These are phyloP conservation scores for Drosophila willistoni DNA, from an alignment of 1,140 invertebrate genomes.

Conservation along the genomic window DNA sequence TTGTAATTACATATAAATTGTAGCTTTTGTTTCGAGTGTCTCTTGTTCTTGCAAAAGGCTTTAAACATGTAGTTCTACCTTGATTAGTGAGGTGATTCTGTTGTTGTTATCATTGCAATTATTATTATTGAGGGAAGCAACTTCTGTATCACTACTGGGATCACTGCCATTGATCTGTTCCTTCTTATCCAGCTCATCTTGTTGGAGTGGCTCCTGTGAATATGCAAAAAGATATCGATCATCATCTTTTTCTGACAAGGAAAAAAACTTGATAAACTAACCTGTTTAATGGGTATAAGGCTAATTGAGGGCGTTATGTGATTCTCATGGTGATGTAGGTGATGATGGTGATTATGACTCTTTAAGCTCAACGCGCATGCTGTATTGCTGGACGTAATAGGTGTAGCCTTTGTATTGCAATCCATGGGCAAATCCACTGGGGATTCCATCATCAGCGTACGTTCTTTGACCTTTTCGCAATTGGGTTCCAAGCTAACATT, in stretches of 20 bases:
- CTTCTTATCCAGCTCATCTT: constrained; percentile 54
- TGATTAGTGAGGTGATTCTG: constrained; percentile 81
- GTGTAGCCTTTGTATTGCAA: constrained; percentile 78
- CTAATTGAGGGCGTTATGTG: constrained; percentile 92
- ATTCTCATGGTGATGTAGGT: constrained; percentile 82
- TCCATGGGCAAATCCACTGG: constrained; percentile 74
- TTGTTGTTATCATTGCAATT: constrained; percentile 54
- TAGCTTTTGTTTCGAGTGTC: too few species aligned
- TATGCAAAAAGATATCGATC: constrained; percentile 12
- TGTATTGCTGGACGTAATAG: constrained; percentile 75
- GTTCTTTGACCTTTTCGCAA: constrained; percentile 59
- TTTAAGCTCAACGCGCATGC: constrained; percentile 38
- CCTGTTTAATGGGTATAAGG: constrained; percentile 93
- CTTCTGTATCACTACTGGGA: constrained; percentile 70
- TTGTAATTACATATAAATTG: too few species aligned
- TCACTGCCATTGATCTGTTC: constrained; percentile 60
- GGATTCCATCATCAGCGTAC: constrained; percentile 60
- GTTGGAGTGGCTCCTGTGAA: constrained; percentile 49
- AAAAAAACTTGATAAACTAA: constrained; percentile 53
- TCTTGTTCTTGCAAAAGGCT: too few species aligned
- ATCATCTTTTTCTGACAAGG: neutral
- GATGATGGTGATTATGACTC: constrained; percentile 55
- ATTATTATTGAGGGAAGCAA: constrained; percentile 65
- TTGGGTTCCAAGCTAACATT: constrained; percentile 42
- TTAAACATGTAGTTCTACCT: constrained; percentile 48